phyloP scores from a whole-genome alignment of 2,797 vertebrate genomes.

The Bradypus variegatus region DNA sequence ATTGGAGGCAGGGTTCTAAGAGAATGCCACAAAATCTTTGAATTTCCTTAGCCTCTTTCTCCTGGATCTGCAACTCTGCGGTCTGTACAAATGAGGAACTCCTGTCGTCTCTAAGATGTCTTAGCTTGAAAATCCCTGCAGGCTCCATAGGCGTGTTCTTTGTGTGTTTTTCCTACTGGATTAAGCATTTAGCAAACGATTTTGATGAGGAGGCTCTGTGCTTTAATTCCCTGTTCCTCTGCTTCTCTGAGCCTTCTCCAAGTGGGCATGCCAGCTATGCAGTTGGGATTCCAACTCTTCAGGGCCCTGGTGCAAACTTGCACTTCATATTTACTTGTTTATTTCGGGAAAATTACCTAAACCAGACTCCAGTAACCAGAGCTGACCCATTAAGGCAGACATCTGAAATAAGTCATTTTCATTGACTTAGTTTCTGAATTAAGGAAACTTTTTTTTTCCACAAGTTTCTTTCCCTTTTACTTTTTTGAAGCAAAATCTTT shows the following conservation, averaged over 20 bases:
- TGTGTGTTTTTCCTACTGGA: not conserved
- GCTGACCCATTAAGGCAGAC: constrained; percentile 24
- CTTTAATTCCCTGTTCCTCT: not conserved
- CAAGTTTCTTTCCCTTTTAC: constrained; percentile 3
- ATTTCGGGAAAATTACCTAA: not conserved
- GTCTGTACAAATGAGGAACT: rapidly evolving
- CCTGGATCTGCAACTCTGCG: not conserved
- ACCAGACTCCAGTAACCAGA: constrained; percentile 46
- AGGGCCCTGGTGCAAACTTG: not conserved
- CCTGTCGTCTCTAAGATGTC: not conserved
- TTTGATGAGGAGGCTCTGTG: not conserved
- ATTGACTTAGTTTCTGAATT: constrained; percentile 58
- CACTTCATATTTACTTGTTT: not conserved
- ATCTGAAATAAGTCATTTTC: constrained; percentile 47
- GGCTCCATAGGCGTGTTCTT: not conserved
- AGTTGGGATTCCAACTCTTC: rapidly evolving
- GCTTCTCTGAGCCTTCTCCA: not conserved
- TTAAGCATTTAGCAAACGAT: not conserved
- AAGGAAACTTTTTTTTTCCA: constrained; percentile 53
- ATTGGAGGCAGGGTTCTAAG: not conserved
- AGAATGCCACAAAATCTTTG: not conserved
- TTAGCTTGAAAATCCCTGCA: not conserved
- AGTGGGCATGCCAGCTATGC: not conserved
- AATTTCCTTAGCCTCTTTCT: not conserved
- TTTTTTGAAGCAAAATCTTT: constrained; percentile 21